Base-by-base conservation (phyloP, 2,888 invertebrate genomes). In the Machimus atricapillus region DNA sequence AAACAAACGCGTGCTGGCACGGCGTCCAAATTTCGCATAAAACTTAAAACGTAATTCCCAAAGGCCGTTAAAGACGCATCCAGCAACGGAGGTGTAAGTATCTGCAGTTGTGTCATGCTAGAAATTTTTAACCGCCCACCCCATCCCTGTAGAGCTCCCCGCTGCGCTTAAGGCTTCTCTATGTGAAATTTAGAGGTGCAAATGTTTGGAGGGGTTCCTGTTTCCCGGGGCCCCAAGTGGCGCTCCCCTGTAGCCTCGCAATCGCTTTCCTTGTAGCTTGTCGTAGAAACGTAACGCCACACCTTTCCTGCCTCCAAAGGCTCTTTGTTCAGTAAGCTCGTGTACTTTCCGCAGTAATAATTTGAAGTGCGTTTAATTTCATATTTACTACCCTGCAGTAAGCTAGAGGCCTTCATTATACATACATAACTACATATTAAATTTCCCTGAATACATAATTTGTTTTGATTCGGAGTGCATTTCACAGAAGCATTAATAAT, bases 41-140 rank as follows among this genome's bases (percentile, higher is more conserved):
- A 89, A 89, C 9, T 89, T 88, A 87, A 89, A 89, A 34, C 34
- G 52, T 89, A 90, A 66, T 66, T 66, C 27, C 23, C 23, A 66
- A 92, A 96, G 95, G 95, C 95, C 94, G 95, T 96, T 94, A 96
- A 96, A 94, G 94, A 94, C 91, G 94, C 94, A 90, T 93, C 94
- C 93, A 95, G 94, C 93, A 95, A 94, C 92, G 95, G 95, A 93
- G 95, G 95, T 94, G 94, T 94, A 94, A 93, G 94, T 94, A 93
- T 93, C 31, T 77, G 37, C 31, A 76, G 77, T 52, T 83, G 77
- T 85, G 52, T 81, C 88, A 87, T 87, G 86, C 87, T 81, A 86
- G 82, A 46, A 86, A 85, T 12, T 58, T 34, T 66, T 66, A 27
- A 23, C 66, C 27, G 27, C 27, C 27, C 66, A 3, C 66, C 58